phyloP scores from a whole-genome alignment of 2,888 invertebrate genomes.

The Campaea margaritaria region DNA sequence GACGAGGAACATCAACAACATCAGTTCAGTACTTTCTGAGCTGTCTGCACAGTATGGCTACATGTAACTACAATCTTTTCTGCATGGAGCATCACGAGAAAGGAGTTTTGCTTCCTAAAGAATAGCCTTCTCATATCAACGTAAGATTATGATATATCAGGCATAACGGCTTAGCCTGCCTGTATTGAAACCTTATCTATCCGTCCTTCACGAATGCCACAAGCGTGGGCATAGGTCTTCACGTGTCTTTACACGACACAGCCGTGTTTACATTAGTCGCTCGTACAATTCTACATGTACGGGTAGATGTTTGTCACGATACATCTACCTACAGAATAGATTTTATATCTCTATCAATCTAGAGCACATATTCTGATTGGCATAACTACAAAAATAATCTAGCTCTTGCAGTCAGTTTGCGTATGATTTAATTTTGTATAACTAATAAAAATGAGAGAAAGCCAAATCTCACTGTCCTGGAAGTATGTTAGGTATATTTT shows the following conservation, averaged over 20 bases:
- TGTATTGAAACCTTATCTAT: conserved; percentile 56
- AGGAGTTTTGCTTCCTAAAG: not conserved
- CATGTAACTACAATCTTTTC: too few relatives aligned
- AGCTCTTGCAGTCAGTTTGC: too few relatives aligned
- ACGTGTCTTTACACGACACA: conserved; percentile 50
- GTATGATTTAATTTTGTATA: too few relatives aligned
- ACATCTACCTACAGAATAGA: conserved; percentile 5
- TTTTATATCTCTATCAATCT: conserved; percentile 4
- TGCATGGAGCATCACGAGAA: too few relatives aligned
- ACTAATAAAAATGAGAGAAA: too few relatives aligned
- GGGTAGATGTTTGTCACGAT: conserved; percentile 17
- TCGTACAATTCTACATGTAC: conserved; percentile 21
- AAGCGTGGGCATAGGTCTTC: conserved; percentile 45
- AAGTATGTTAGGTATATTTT: too few relatives aligned
- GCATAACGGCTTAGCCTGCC: conserved; percentile 34
- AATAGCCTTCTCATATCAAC: not conserved
- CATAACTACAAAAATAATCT: not conserved
- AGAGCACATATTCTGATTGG: not conserved
- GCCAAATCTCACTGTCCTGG: too few relatives aligned
- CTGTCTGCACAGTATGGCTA: too few relatives aligned
- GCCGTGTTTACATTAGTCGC: conserved; percentile 40
- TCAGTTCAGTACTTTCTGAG: too few relatives aligned
- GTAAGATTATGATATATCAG: conserved; percentile 19
- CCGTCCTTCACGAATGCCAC: conserved; percentile 43
- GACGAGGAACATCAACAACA: too few relatives aligned